Base-by-base conservation (phyloP, 2,113 vertebrate species). In the Peromyscus californicus region DNA sequence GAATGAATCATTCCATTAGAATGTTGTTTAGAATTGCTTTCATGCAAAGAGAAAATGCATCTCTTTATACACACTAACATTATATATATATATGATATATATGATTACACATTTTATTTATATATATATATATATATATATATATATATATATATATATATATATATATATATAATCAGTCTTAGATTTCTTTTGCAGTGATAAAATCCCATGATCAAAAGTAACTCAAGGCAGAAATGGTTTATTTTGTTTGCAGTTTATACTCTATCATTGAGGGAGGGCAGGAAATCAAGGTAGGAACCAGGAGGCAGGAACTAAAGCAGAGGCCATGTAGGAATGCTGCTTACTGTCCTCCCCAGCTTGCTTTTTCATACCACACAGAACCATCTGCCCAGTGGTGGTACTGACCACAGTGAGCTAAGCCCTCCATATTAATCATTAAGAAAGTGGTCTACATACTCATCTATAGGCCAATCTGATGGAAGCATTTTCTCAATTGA, bases 1-100 rank as follows among this genome's bases (percentile, higher is more conserved):
- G 45, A 95, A 72, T 79, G 24, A 96, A 51, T 48, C 85, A 59
- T 87, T 72, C 1, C 19, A 36, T 87, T 93, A 83, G 29, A 83
- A 59, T 85, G 22, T 59, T 91, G 22, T 91, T 93, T 76, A 80
- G 48, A 79, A 85, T 63, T 70, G 48, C 29, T 75, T 4, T 33
- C 33, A 61, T 75, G 17, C 74, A 67, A 82, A 88, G 69, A 80
- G n/a, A 83, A 13, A 10, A 74, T 88, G 11, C 12, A 84, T 24
- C 31, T 57, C 19, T 86, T 89, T 83, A 83, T 39, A 93, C 3
- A 72, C 31, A 90, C 0, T 57, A 31, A 17, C 31, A 69, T 15
- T 69, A 63, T 63, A 63, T 63, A 24, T 16, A 63, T 24, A 63
- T 48, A 48, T 48, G 5, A n/a, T 72, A n/a, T n/a, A n/a, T 72